Base-by-base conservation (phyloP, 1,140 invertebrate species). In the Drosophila saltans region DNA sequence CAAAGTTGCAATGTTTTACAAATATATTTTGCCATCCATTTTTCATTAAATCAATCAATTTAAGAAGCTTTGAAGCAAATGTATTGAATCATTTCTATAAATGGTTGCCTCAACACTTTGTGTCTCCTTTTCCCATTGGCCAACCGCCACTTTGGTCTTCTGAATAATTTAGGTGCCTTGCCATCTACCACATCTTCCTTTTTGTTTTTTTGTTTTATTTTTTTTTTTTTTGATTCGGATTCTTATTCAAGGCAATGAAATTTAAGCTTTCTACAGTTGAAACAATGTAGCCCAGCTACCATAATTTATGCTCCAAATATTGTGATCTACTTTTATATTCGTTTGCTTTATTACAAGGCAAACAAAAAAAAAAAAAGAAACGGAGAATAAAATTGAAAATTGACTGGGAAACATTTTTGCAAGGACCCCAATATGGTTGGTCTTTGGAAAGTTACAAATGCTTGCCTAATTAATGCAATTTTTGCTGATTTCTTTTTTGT, bases 391-490 rank as follows among this genome's bases (percentile, higher is more conserved):
- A 39, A 61, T n/a, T n/a, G 4, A 65, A 76, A 39, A 39, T 26
- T n/a, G 41, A 30, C 39, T 62, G 24, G 60, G 10, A 40, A 62
- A 43, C 21, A 62, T 43, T 62, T n/a, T 41, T 36, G 11, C 56
- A 36, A n/a, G 8, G 11, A 58, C 56, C 45, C 64, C 65, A 66
- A 28, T 36, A 36, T 66, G 40, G 67, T 55, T 68, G 48, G 62
- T 73, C 45, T 21, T 45, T 16, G 3, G 41, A n/a, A 43, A 11
- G 3, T 52, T 52, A 1, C 45, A 26, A 52, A 52, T 52, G 45
- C 21, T 26, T 21, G 24, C 45, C 21, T 89, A 82, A 86, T 88
- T 88, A 88, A 88, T 82, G 83, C 69, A 63, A 67, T 88, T 72
- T 86, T 66, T 61, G 70, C 61, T 66, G 64, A 11, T 28, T 16